Evolutionary conservation across 2,888 invertebrate genomes (phyloP).

Genomic region (Adineta ricciae): DNA sequence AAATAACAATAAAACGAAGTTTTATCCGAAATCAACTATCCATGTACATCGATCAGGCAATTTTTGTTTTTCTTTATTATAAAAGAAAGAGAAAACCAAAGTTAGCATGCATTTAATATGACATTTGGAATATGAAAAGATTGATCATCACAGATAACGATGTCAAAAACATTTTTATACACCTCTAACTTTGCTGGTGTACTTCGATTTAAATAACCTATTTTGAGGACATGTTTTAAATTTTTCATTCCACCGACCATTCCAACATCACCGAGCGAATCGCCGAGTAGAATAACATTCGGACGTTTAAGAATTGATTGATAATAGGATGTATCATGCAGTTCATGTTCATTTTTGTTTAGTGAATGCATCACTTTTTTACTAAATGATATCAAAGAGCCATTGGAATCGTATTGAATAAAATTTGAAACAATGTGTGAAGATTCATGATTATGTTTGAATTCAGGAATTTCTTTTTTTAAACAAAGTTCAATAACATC

Average conservation of each 20-base stretch:
- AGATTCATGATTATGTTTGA: not conserved
- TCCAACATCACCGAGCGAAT: constrained; percentile 76
- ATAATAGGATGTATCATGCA: constrained; percentile 70
- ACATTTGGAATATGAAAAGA: constrained; percentile 58
- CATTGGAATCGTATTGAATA: constrained; percentile 48
- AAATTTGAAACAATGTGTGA: constrained; percentile 72
- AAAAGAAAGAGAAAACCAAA: too few relatives aligned
- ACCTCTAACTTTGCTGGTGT: constrained; percentile 51
- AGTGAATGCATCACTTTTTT: constrained; percentile 76
- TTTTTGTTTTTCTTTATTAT: too few relatives aligned
- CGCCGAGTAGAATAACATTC: constrained; percentile 81
- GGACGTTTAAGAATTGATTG: constrained; percentile 50
- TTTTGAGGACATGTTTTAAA: constrained; percentile 66
- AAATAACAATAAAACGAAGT: too few relatives aligned
- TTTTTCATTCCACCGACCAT: constrained; percentile 77
- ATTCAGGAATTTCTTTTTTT: not conserved
- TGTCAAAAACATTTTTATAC: constrained; percentile 73
- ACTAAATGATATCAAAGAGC: constrained; percentile 54
- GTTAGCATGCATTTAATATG: too few relatives aligned
- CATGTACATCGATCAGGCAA: too few relatives aligned
- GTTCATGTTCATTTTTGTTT: constrained; percentile 79
- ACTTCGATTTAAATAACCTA: constrained; percentile 79
- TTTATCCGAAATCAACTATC: too few relatives aligned
- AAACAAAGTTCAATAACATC: not conserved
- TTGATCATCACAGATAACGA: constrained; percentile 79